These are phyloP conservation scores for Propithecus deckenii DNA, from an alignment of 2,797 vertebrate species.

Conservation along the genomic window DNA sequence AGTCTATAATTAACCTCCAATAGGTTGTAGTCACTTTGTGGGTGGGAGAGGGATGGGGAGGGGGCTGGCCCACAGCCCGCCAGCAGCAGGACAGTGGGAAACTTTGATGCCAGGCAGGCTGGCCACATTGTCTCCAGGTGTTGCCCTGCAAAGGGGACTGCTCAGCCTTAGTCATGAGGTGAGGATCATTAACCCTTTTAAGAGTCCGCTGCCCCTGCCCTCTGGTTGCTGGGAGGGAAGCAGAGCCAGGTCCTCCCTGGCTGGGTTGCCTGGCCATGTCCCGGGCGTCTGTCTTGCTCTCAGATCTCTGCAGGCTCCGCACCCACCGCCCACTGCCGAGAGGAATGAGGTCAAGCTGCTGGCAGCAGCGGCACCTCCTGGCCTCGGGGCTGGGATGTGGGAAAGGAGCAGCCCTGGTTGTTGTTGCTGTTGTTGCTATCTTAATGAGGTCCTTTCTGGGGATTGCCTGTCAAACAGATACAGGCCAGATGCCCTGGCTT, in stretches of 20 bases:
- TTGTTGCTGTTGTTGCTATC: constrained; percentile 41
- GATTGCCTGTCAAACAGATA: constrained; percentile 33
- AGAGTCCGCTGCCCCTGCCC: constrained; percentile 61
- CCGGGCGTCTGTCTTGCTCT: constrained; percentile 73
- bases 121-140: constrained; percentile 73
- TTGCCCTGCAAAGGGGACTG: constrained; percentile 70
- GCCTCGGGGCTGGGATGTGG: constrained; percentile 65
- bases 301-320: constrained; percentile 73
- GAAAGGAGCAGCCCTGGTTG: constrained; percentile 24
- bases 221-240: constrained; percentile 4
- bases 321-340: constrained; percentile 73
- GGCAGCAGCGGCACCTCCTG: constrained; percentile 64
- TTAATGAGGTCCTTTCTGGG: constrained; percentile 53
- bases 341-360: constrained; percentile 75
- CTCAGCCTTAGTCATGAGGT: constrained; percentile 77
- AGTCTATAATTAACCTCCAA: constrained; percentile 72
- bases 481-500: constrained; percentile 41
- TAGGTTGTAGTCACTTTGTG: constrained; percentile 51
- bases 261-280: constrained; percentile 53
- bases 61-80: background rate
- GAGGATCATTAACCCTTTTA: constrained; percentile 78
- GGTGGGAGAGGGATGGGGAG: constrained; percentile 29
- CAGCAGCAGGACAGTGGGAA: constrained; percentile 44
- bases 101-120: constrained; percentile 76
- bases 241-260: constrained; percentile 39